Conservation (phyloP, 2,888 invertebrate species). For the Drosophila meridiana region DNA sequence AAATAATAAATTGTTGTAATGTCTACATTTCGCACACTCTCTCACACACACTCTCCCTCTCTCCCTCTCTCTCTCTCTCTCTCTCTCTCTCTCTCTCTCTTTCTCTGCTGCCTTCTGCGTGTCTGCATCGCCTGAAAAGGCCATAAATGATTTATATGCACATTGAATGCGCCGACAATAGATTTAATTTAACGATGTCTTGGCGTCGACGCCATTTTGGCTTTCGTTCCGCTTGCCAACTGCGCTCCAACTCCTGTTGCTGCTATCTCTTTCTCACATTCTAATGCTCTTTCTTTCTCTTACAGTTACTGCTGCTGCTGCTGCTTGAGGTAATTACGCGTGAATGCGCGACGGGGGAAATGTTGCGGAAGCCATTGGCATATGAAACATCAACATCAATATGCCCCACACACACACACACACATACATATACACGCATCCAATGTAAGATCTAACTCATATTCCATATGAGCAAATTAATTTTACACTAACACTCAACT, state of each 20-base stretch:
- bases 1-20: slow-evolving; percentile 75
- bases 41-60: slow-evolving; percentile 10
- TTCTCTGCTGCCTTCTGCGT: slow-evolving; percentile 13
- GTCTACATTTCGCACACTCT: slow-evolving; percentile 59
- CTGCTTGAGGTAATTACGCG: slow-evolving; percentile 63
- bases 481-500: slow-evolving; percentile 51
- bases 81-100: not conserved
- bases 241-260: slow-evolving; percentile 15
- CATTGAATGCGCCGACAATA: slow-evolving; percentile 74
- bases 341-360: slow-evolving; percentile 43
- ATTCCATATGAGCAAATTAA: slow-evolving; percentile 57
- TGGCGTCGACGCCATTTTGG: slow-evolving; percentile 66
- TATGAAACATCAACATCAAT: slow-evolving; percentile 58
- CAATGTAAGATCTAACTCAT: slow-evolving; percentile 38
- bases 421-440: not conserved
- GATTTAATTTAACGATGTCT: slow-evolving; percentile 74
- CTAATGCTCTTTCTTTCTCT: not conserved
- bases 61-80: not conserved
- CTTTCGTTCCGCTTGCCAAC: slow-evolving; percentile 39
- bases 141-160: slow-evolving; percentile 74
- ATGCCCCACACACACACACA: slow-evolving; percentile 18
- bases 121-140: slow-evolving; percentile 48
- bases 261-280: not conserved
- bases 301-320: slow-evolving; percentile 15
- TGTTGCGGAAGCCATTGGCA: slow-evolving; percentile 34